Evolutionary conservation across 2,888 invertebrate species (phyloP), one percentile per base, ranked within the genome.

Genomic region (Tipula unca): DNA sequence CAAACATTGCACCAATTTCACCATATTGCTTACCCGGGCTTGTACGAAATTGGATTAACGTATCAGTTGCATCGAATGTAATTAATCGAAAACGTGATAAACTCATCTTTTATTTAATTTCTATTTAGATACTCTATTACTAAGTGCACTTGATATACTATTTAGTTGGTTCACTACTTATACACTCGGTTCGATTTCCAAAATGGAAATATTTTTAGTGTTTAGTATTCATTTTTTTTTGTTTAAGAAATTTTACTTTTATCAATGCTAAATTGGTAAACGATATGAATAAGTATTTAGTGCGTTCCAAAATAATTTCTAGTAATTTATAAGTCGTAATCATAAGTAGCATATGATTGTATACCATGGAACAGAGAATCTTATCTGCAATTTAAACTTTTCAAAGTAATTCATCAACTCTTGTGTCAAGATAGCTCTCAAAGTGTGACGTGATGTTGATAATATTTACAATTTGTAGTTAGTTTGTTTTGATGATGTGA

Each of bases 31-130:
- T 92, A 88, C 95, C 95, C n/a, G 95, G 94, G 85, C 94, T 92
- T 13, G 92, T 91, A 85, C 93, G 92, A 88, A 96, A 95, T 88
- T 94, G 93, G 42, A 98, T 90, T 82, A 98, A 90, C 0, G 98
- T 98, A 88, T 96, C 96, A 14, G 96, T 97, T 85, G 96, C 95
- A 90, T 98, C 98, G 90, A 98, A 97, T 13, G 98, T 98, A 85
- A 98, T 93, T 88, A 96, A 87, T 82, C 90, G 89, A 86, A 90
- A 89, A 85, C 90, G 89, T 85, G 88, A 89, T 82, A 90, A 87
- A 87, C 89, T 89, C 89, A 89, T 89, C 5, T 83, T 83, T 20
- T 25, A 69, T 69, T 25, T 10, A 54, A 54, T 32, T 32, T 32
- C 3, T 32, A 32, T n/a, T 6, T 10, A 20, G 25, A 69, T 25